phyloP scores from a whole-genome alignment of 2,113 vertebrate species.

The Ia io region DNA sequence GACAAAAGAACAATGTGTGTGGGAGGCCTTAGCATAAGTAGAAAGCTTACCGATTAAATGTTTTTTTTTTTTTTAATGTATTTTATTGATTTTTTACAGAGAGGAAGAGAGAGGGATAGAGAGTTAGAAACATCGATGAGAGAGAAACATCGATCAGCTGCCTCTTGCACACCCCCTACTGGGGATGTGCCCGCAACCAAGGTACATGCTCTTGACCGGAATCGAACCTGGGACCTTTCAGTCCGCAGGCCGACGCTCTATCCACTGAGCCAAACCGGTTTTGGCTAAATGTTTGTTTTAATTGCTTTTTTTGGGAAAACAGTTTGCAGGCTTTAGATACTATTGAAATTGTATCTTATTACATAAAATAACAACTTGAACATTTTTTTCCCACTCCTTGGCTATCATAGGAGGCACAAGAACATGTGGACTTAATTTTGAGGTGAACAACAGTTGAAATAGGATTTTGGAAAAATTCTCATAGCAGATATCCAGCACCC shows the following conservation, averaged over 20 bases:
- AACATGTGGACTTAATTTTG: neutral
- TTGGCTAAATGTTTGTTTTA: slow-evolving; percentile 18
- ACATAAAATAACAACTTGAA: neutral
- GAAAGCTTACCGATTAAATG: slow-evolving; percentile 20
- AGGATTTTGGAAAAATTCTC: neutral
- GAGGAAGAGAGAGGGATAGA: no score
- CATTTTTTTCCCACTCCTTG: neutral
- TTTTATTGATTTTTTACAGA: no score
- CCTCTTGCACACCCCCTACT: no score
- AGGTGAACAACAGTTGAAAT: neutral
- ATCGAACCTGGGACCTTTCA: no score
- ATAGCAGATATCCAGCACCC: neutral
- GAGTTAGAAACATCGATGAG: no score
- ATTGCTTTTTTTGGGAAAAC: slow-evolving; percentile 32
- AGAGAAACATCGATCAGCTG: no score
- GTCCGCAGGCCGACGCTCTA: no score
- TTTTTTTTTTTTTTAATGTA: no score
- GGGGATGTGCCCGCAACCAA: no score
- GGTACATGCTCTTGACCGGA: no score
- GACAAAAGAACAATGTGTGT: slow-evolving; percentile 16
- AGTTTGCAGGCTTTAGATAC: slow-evolving; percentile 20
- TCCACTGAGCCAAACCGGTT: no score
- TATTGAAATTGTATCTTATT: slow-evolving; percentile 19
- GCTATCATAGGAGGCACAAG: neutral
- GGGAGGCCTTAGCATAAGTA: neutral